A percentile compares a stretch with the other conserved stretches of the same genome.
Conservation (phyloP, 2,113 vertebrate genomes). For the Microcebus ravelobensis region DNA sequence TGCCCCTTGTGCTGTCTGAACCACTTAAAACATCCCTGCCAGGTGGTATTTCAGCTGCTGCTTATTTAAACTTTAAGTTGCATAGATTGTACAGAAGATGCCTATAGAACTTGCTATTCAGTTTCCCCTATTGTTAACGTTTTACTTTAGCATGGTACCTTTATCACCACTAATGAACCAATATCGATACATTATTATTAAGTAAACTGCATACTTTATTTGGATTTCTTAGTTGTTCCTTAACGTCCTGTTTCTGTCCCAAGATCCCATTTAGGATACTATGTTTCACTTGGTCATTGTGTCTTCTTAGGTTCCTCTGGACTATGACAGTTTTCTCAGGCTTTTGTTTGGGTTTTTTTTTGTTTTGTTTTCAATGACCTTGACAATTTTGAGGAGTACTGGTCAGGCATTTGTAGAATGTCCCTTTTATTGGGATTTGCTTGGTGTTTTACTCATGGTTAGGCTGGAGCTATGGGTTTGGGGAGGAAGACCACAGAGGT, state of each 20-base stretch:
- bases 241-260: background rate
- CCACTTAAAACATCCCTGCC: background rate
- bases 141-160: background rate
- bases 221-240: background rate
- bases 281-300: background rate
- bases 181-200: background rate
- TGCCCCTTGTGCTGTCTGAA: background rate
- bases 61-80: background rate
- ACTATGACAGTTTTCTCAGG: background rate
- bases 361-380: background rate
- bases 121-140: background rate
- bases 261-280: background rate
- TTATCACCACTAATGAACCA: background rate
- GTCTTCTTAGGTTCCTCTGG: background rate
- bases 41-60: background rate
- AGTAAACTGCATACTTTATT: background rate
- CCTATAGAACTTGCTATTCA: accelerated
- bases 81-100: background rate
- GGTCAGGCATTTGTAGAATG: background rate
- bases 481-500: background rate
- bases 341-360: background rate
- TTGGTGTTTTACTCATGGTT: background rate
- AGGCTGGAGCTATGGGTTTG: background rate
- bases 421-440: background rate
- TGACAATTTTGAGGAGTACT: background rate